A percentile compares a stretch with the other conserved stretches of the same genome.
phyloP scores from a whole-genome alignment of 2,888 invertebrate genomes.

The Eupeodes luniger region DNA sequence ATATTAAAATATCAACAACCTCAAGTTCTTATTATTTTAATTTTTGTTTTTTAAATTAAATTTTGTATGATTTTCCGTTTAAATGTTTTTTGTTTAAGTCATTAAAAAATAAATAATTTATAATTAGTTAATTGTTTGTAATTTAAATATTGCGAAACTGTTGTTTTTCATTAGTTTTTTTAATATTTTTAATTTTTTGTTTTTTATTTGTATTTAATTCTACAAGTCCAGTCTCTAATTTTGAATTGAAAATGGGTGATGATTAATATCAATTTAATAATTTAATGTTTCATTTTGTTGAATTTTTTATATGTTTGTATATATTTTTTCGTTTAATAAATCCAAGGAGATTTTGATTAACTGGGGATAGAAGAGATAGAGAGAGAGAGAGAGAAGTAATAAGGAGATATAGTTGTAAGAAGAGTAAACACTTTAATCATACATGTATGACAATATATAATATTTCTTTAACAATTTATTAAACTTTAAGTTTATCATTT shows the following conservation, averaged over 20 bases:
- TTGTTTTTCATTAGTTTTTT: conserved; percentile 13
- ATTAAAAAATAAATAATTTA: conserved; percentile 17
- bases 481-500: background rate
- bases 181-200: background rate
- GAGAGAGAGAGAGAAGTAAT: background rate
- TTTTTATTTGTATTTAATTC: conserved; percentile 45
- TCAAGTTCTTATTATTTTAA: conserved; percentile 58
- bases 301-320: background rate
- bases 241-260: conserved; percentile 65
- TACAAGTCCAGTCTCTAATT: conserved; percentile 71
- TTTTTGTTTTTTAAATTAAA: conserved; percentile 13
- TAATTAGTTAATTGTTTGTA: background rate
- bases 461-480: conserved; percentile 47
- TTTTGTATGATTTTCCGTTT: conserved; percentile 17
- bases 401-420: conserved; percentile 54
- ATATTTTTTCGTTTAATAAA: conserved; percentile 5
- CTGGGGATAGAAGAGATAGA: conserved; percentile 44
- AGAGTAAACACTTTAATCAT: conserved; percentile 40
- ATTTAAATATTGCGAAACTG: conserved; percentile 51
- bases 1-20: conserved; percentile 74
- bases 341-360: conserved; percentile 33
- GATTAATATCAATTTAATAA: conserved; percentile 41
- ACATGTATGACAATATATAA: conserved; percentile 33
- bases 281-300: conserved; percentile 2
- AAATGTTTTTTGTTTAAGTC: background rate